A percentile compares a stretch with the other conserved stretches of the same genome.
phyloP scores from a whole-genome alignment of 2,113 vertebrate species.

The Hymenochirus boettgeri region DNA sequence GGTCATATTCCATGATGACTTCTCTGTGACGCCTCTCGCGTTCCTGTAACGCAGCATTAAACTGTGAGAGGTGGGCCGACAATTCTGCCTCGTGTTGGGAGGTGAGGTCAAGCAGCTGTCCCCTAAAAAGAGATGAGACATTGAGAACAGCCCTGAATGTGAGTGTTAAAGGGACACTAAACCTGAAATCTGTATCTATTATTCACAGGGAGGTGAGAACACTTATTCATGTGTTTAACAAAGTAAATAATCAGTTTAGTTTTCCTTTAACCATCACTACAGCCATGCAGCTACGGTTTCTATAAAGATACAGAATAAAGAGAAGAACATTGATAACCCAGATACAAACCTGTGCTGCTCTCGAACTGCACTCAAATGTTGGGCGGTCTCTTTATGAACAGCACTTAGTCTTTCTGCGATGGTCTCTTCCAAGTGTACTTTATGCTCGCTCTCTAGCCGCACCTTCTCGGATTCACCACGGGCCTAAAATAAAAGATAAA shows the following conservation, averaged over 20 bases:
- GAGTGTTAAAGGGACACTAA: too few relatives aligned
- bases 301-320: too few relatives aligned
- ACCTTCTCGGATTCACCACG: slow-evolving; percentile 63
- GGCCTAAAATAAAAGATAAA: too few relatives aligned
- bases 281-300: too few relatives aligned
- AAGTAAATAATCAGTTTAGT: too few relatives aligned
- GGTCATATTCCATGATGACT: slow-evolving; percentile 57
- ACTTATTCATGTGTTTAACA: too few relatives aligned
- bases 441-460: slow-evolving; percentile 64
- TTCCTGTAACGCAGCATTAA: slow-evolving; percentile 59
- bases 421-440: slow-evolving; percentile 60
- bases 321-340: too few relatives aligned
- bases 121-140: slow-evolving; percentile 46
- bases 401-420: slow-evolving; percentile 55
- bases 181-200: too few relatives aligned
- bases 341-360: slow-evolving; percentile 64
- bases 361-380: slow-evolving; percentile 52
- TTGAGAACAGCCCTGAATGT: too few relatives aligned
- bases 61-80: slow-evolving; percentile 59
- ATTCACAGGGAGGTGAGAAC: too few relatives aligned
- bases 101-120: slow-evolving; percentile 64
- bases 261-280: too few relatives aligned
- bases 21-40: slow-evolving; percentile 58
- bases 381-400: slow-evolving; percentile 59
- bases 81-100: slow-evolving; percentile 62